phyloP scores from a whole-genome alignment of 2,113 vertebrate genomes.

The Spizaetus ornatus region DNA sequence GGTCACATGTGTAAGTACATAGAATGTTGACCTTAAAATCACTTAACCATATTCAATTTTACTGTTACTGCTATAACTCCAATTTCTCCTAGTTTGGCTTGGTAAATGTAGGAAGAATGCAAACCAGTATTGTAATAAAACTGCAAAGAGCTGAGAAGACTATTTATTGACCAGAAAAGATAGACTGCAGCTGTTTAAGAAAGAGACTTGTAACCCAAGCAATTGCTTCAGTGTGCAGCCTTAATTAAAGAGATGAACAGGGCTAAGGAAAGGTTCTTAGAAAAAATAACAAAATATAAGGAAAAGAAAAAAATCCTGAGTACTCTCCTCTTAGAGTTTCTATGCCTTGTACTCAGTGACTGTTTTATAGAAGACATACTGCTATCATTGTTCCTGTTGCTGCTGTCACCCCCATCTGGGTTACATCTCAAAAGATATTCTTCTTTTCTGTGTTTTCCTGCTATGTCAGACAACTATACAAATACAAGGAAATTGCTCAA shows the following conservation, averaged over 20 bases:
- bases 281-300: not conserved
- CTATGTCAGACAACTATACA: not conserved
- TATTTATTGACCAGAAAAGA: not conserved
- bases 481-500: not conserved
- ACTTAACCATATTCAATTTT: not conserved
- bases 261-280: not conserved
- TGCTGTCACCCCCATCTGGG: not conserved
- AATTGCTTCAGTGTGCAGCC: not conserved
- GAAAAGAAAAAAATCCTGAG: not conserved
- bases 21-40: not conserved
- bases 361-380: not conserved
- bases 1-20: not conserved
- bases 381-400: not conserved
- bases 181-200: not conserved
- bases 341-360: not conserved
- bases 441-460: not conserved
- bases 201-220: not conserved
- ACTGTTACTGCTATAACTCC: not conserved
- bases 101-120: not conserved
- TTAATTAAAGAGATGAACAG: not conserved
- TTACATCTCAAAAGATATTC: not conserved
- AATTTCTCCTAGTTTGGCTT: not conserved
- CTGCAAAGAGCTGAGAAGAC: not conserved
- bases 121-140: not conserved
- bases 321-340: not conserved